These are phyloP conservation scores for Sycophaga agraensis DNA, from an alignment of 1,140 invertebrate genomes.

Conservation along the genomic window DNA sequence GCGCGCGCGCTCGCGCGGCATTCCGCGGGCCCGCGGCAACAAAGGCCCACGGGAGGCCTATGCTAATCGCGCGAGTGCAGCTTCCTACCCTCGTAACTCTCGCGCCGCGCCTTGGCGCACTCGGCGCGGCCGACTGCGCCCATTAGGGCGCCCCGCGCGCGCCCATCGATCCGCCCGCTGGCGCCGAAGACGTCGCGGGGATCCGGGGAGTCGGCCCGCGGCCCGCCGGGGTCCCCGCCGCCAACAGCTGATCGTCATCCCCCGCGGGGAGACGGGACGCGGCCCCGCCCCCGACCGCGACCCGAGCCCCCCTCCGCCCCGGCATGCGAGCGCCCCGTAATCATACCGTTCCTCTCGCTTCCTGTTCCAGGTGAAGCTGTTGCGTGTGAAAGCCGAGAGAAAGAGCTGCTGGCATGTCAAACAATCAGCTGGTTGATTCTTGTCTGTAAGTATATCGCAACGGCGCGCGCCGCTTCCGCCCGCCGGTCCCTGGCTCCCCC, in stretches of 20 bases:
- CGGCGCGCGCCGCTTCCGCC: not conserved
- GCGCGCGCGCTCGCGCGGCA: not conserved
- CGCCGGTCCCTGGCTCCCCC: not conserved
- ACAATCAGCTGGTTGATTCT: constrained; percentile 61
- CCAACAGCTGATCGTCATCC: too few species aligned
- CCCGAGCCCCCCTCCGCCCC: not conserved
- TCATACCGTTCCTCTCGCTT: too few species aligned
- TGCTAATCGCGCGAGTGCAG: too few species aligned
- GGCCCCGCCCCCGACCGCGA: too few species aligned
- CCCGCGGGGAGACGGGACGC: too few species aligned
- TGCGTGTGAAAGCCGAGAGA: constrained; percentile 39
- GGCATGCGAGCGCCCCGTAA: not conserved
- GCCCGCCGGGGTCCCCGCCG: too few species aligned
- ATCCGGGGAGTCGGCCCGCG: too few species aligned
- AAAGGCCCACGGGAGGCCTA: too few species aligned
- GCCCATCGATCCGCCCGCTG: too few species aligned
- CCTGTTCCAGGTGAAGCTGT: constrained; percentile 41
- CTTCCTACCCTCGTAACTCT: too few species aligned
- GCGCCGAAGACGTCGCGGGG: too few species aligned
- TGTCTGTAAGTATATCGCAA: constrained; percentile 55
- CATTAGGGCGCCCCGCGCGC: not conserved
- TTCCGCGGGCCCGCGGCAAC: not conserved
- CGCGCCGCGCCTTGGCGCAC: not conserved
- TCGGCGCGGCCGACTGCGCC: not conserved
- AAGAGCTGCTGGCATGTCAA: constrained; percentile 58